phyloP scores from a whole-genome alignment of 2,797 vertebrate genomes.

The Ciconia nigra region DNA sequence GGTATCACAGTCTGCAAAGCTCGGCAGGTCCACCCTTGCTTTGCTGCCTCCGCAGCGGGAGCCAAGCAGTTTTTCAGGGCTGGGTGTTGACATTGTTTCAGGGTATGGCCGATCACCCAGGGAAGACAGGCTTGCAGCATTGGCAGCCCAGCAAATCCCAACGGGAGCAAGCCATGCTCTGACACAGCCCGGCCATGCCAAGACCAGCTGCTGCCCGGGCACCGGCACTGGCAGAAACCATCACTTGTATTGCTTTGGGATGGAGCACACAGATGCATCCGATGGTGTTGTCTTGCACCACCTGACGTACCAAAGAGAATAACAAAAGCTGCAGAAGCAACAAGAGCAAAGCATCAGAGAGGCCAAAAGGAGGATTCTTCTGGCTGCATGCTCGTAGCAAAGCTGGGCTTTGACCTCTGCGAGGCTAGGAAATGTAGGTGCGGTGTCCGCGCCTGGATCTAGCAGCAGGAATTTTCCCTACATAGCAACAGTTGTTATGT shows the following conservation, averaged over 20 bases:
- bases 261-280: not conserved
- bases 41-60: fast-evolving
- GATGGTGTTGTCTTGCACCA: fast-evolving
- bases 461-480: not conserved
- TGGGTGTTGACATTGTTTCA: not conserved
- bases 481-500: slow-evolving; percentile 40
- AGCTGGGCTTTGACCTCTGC: not conserved
- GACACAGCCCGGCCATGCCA: not conserved
- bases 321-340: not conserved
- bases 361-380: not conserved
- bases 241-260: not conserved
- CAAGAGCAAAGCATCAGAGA: not conserved
- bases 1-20: not conserved
- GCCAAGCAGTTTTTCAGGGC: not conserved
- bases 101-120: not conserved
- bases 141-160: fast-evolving
- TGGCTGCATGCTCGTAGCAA: not conserved
- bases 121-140: not conserved
- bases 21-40: not conserved
- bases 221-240: not conserved
- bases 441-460: not conserved
- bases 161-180: fast-evolving
- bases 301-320: fast-evolving
- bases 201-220: not conserved
- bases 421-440: not conserved